Evolutionary conservation across 2,888 invertebrate genomes (phyloP).

Genomic region (Melieria crassipennis): DNA sequence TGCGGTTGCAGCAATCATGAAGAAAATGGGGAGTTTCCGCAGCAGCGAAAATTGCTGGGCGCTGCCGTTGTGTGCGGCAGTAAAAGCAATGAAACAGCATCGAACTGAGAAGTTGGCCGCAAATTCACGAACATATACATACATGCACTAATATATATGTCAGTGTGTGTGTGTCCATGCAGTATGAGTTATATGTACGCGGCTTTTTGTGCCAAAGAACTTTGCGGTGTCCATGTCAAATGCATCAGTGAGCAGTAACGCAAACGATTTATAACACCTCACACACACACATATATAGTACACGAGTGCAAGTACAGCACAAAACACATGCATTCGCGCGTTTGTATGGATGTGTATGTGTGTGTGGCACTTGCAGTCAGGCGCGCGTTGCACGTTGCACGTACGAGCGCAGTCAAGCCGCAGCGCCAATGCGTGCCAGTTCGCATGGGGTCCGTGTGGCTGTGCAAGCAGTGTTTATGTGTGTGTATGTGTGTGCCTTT

Average conservation of each 20-base stretch:
- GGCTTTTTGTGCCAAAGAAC: neutral
- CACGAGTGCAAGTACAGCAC: neutral
- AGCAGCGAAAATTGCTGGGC: neutral
- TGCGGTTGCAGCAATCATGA: conserved; percentile 18
- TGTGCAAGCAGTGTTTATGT: neutral
- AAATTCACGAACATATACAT: neutral
- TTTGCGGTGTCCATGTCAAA: conserved; percentile 33
- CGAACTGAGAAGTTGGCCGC: neutral
- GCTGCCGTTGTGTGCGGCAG: neutral
- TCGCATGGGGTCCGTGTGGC: neutral
- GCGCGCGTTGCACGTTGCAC: neutral
- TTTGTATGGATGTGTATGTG: neutral
- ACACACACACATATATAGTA: neutral
- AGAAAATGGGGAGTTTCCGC: conserved; percentile 6
- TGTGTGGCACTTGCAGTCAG: no score
- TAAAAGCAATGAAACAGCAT: neutral
- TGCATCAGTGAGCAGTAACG: conserved; percentile 32
- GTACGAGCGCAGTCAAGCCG: neutral
- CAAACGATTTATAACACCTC: conserved; percentile 33
- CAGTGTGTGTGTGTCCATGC: neutral
- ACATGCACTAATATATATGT: neutral
- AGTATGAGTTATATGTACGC: neutral
- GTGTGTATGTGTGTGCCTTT: neutral
- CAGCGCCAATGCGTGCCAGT: no score
- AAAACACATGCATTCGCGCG: neutral